Evolutionary conservation across 1,140 invertebrate genomes (phyloP).

Genomic region (Brachionus asplanchnoidis): DNA sequence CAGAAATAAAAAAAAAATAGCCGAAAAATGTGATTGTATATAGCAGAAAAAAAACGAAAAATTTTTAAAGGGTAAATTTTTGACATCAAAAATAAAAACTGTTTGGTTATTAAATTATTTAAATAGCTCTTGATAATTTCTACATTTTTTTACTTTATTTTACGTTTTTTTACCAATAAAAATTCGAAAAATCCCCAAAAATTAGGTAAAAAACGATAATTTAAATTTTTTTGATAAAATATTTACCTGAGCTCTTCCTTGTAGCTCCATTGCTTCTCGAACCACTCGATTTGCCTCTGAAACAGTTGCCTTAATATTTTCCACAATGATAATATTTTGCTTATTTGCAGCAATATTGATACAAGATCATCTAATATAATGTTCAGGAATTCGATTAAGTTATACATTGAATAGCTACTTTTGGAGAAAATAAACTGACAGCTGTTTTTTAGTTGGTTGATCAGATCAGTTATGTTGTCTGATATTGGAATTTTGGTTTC

Average conservation of each 20-base stretch:
- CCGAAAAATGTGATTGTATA: too few relatives aligned
- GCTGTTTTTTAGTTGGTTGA: not conserved
- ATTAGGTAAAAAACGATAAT: too few relatives aligned
- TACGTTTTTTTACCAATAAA: too few relatives aligned
- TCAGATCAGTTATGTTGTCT: not conserved
- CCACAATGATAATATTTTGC: not conserved
- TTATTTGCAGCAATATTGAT: not conserved
- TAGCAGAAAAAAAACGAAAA: too few relatives aligned
- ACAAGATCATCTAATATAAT: not conserved
- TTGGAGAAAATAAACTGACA: not conserved
- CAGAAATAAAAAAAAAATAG: too few relatives aligned
- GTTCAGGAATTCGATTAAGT: constrained; percentile 14
- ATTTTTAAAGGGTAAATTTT: too few relatives aligned
- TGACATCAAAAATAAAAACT: too few relatives aligned
- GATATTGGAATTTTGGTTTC: not conserved
- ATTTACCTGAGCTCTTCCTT: not conserved
- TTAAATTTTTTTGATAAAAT: not conserved
- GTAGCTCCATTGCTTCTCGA: not conserved
- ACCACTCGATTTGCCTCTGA: not conserved
- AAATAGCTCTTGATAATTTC: too few relatives aligned
- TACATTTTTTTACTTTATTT: too few relatives aligned
- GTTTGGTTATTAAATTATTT: too few relatives aligned
- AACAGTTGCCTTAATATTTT: not conserved
- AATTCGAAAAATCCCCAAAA: too few relatives aligned
- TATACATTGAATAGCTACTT: constrained; percentile 36